These are phyloP conservation scores for Drosophila lutescens DNA, from an alignment of 2,888 invertebrate species.

Conservation along the genomic window DNA sequence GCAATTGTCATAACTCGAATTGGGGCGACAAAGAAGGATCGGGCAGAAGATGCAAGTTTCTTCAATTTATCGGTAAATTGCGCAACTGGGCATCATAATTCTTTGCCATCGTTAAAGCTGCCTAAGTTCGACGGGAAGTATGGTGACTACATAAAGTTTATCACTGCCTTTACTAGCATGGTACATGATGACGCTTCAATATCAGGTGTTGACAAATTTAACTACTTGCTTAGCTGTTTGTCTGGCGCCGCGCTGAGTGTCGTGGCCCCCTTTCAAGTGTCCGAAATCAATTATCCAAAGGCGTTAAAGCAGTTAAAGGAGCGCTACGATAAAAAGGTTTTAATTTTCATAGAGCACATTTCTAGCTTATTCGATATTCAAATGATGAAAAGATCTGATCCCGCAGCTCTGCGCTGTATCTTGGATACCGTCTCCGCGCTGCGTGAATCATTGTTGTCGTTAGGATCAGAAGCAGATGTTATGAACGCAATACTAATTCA, in stretches of 20 bases:
- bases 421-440: constrained; percentile 2
- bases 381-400: background rate
- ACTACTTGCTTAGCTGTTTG: background rate
- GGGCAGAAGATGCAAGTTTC: too few species aligned
- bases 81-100: too few species aligned
- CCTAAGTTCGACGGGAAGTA: constrained; percentile 1
- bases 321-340: constrained; percentile 1
- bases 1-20: too few species aligned
- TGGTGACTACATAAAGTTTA: background rate
- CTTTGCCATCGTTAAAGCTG: too few species aligned
- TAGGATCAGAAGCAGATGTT: background rate
- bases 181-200: background rate
- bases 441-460: constrained; percentile 1
- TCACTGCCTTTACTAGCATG: constrained; percentile 2
- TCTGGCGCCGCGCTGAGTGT: background rate
- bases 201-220: constrained; percentile 1
- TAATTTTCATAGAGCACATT: background rate
- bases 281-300: background rate
- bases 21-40: too few species aligned
- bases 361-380: too few species aligned
- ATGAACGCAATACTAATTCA: constrained; percentile 1
- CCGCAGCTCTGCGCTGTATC: background rate
- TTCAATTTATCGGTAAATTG: too few species aligned
- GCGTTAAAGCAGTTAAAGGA: background rate
- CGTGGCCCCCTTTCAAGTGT: background rate